phyloP scores from a whole-genome alignment of 2,113 vertebrate species.

The Ophthalmolycus amberensis region DNA sequence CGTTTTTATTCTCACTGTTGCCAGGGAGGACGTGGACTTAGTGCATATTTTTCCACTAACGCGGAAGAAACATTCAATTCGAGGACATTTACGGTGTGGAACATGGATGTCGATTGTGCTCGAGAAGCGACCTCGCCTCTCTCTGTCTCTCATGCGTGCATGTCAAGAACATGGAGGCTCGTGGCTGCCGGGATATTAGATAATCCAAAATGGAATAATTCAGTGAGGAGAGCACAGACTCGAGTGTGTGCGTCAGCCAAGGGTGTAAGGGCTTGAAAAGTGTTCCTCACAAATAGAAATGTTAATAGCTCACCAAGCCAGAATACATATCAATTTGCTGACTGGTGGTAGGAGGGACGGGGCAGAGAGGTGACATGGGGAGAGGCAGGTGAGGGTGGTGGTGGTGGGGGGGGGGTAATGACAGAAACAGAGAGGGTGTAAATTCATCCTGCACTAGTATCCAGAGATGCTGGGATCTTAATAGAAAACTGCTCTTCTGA shows the following conservation, averaged over 20 bases:
- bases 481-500: neutral
- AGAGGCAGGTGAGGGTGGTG: neutral
- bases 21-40: neutral
- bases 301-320: slow-evolving; percentile 77
- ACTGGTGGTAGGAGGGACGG: slow-evolving; percentile 48
- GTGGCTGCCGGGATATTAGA: slow-evolving; percentile 61
- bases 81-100: neutral
- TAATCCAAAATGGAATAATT: slow-evolving; percentile 81
- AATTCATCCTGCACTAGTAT: neutral
- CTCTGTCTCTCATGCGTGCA: slow-evolving; percentile 19
- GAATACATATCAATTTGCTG: slow-evolving; percentile 69
- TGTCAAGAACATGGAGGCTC: slow-evolving; percentile 62
- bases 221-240: slow-evolving; percentile 48
- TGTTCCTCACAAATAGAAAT: slow-evolving; percentile 80
- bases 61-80: neutral
- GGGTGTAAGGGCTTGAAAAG: slow-evolving; percentile 64
- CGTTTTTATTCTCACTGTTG: neutral
- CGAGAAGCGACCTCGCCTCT: slow-evolving; percentile 12
- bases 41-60: neutral
- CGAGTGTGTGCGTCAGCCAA: slow-evolving; percentile 69
- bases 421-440: slow-evolving; percentile 5
- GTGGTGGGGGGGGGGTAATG: neutral
- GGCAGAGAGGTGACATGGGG: slow-evolving; percentile 31
- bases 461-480: neutral
- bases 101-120: slow-evolving; percentile 12